These are phyloP conservation scores for Ormyrus thymus DNA, from an alignment of 2,888 invertebrate genomes.

Conservation along the genomic window DNA sequence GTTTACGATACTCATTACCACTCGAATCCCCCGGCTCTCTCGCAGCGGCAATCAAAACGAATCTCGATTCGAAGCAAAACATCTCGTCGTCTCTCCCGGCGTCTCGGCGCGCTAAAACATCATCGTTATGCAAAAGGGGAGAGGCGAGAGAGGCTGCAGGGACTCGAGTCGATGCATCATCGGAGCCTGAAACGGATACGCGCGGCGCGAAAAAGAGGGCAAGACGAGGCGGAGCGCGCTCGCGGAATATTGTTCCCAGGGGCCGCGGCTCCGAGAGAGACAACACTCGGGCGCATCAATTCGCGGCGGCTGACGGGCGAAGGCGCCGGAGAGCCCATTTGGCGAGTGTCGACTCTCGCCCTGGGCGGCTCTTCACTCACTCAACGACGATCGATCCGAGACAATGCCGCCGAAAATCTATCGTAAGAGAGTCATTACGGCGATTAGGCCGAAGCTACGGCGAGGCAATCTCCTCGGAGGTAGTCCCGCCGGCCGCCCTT, in stretches of 20 bases:
- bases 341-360: too few species aligned
- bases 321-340: not conserved
- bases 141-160: slow-evolving; percentile 8
- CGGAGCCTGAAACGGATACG: slow-evolving; percentile 50
- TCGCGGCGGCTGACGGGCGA: slow-evolving; percentile 33
- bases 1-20: slow-evolving; percentile 30
- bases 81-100: too few species aligned
- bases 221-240: slow-evolving; percentile 34
- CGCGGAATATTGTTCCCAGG: slow-evolving; percentile 55
- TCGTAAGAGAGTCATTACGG: too few species aligned
- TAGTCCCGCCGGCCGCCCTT: too few species aligned
- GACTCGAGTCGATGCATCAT: slow-evolving; percentile 39
- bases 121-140: slow-evolving; percentile 40
- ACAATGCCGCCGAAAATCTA: too few species aligned
- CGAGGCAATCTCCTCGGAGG: too few species aligned
- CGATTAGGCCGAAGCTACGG: too few species aligned
- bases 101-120: slow-evolving; percentile 18
- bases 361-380: too few species aligned
- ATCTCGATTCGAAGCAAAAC: not conserved
- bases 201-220: slow-evolving; percentile 46
- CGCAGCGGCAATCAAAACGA: not conserved
- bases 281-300: slow-evolving; percentile 50
- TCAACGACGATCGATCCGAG: too few species aligned
- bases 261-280: slow-evolving; percentile 56
- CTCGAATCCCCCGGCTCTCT: not conserved